A percentile compares a stretch with the other conserved stretches of the same genome.
phyloP scores from a whole-genome alignment of 2,797 vertebrate species.

The Tenualosa ilisha region DNA sequence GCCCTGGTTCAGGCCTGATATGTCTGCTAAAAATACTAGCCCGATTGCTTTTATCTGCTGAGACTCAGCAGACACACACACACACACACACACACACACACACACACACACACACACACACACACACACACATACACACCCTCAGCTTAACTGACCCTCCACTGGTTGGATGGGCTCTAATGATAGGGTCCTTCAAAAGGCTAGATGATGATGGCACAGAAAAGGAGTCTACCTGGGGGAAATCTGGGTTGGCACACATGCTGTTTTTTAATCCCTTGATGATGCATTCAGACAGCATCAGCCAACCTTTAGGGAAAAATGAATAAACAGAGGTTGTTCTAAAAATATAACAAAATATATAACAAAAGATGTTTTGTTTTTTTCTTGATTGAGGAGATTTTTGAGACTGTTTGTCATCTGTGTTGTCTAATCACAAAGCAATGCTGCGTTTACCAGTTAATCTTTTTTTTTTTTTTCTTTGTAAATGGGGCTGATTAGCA shows the following conservation, averaged over 20 bases:
- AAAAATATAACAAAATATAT: neutral
- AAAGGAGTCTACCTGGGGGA: neutral
- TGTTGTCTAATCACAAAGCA: neutral
- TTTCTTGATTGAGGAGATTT: neutral
- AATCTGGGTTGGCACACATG: neutral
- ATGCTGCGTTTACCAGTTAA: neutral
- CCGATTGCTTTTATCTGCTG: conserved; percentile 10
- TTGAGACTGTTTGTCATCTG: neutral
- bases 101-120: no score
- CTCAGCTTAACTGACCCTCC: neutral
- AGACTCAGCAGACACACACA: neutral
- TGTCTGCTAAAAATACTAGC: neutral
- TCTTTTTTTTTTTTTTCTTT: neutral
- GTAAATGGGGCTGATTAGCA: neutral
- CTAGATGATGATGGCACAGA: neutral
- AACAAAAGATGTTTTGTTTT: no score
- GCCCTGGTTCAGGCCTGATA: neutral
- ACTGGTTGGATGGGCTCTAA: neutral
- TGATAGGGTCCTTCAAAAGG: neutral
- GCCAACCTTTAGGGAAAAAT: no score
- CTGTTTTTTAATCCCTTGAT: neutral
- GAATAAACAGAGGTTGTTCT: neutral
- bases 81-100: no score
- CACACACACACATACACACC: neutral
- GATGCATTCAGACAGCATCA: neutral